Conservation (phyloP, 37 sponge, comb jelly and placozoan species). For the Mnemiopsis leidyi region DNA sequence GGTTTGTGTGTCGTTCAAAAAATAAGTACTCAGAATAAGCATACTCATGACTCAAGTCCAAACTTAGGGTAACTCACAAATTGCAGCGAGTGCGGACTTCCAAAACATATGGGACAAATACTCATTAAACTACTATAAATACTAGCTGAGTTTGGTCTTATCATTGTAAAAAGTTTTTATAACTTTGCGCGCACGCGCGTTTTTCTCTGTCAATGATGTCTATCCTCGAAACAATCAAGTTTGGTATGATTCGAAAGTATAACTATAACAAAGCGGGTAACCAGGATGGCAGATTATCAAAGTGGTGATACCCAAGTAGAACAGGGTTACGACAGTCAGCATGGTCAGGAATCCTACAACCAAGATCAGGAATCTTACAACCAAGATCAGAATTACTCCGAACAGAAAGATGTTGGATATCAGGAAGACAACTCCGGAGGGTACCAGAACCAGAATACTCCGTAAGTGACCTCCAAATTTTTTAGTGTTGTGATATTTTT, state of each 20-base stretch:
- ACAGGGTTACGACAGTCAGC: background rate
- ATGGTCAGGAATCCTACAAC: background rate
- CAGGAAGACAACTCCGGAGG: background rate
- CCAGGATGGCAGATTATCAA: background rate
- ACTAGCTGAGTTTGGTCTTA: background rate
- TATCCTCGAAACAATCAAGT: too few relatives aligned
- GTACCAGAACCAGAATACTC: background rate
- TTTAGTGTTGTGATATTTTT: too few relatives aligned
- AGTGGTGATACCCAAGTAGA: background rate
- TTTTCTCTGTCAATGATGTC: background rate
- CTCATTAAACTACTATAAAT: background rate
- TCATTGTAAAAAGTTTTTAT: background rate
- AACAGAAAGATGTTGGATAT: background rate
- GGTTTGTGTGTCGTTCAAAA: too few relatives aligned
- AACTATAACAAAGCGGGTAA: too few relatives aligned
- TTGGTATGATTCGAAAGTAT: background rate
- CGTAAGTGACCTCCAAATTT: too few relatives aligned
- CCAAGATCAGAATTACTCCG: background rate
- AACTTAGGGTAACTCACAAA: background rate
- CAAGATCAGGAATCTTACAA: background rate
- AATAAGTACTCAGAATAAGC: too few relatives aligned
- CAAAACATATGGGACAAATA: background rate
- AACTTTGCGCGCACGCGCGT: slow-evolving; percentile 25
- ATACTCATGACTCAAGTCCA: too few relatives aligned
- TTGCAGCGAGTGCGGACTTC: background rate